Evolutionary conservation across 2,113 vertebrate species (phyloP), one percentile per base, ranked within the genome.

Genomic region (Hemibates koningsi): DNA sequence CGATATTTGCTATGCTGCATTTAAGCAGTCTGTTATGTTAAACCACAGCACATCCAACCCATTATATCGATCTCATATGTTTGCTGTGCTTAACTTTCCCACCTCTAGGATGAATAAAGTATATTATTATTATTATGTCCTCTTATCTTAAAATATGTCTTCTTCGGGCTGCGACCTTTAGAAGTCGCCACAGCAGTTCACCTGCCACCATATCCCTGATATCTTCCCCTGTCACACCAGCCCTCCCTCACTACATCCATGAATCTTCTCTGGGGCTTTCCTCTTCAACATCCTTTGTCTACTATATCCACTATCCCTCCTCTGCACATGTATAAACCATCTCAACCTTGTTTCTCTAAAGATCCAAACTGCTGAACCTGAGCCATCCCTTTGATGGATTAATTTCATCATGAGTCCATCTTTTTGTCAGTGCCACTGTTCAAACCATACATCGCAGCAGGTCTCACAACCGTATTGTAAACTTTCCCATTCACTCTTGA

Each of bases 311-410:
- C 13, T 24, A 43, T 71, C 12, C 38, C 36, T 71, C 36, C 19
- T 21, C 38, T 71, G 66, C n/a, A 43, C 66, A 24, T 71, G 12
- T 71, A 41, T 7, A 71, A 71, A 43, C 5, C 66, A 43, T 71
- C n/a, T 43, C 63, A 71, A 12, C 63, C 36, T 71, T 21, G 36
- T 41, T 14, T 41, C 36, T 71, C 63, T 71, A 71, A 71, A 61
- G 8, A 10, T 41, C 36, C 36, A 41, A 68, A 68, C 3, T 66
- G 32, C 61, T 66, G 17, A 36, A 36, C 32, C 9, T 66, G 32
- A 66, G 17, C 61, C 34, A 66, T 66, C 34, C 61, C 32, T 66
- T n/a, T n/a, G 17, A 0, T 66, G 32, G 17, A n/a, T 12, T 66
- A 6, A 14, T 38, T 21, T 68, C 63, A 68, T 41, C 19, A 1